Conservation (phyloP, 2,113 vertebrate species). For the Pica pica region DNA sequence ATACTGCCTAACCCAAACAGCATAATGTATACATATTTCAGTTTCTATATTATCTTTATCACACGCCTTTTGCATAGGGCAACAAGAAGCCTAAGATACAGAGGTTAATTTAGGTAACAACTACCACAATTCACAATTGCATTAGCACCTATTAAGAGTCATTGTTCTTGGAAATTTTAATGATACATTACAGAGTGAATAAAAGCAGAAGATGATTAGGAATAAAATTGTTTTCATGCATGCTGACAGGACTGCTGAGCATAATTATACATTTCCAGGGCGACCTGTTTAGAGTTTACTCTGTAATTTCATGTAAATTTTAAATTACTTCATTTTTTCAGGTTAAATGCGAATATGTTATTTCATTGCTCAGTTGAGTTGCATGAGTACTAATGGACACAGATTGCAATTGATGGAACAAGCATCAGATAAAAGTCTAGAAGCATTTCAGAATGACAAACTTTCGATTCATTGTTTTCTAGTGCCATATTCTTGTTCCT, state of each 20-base stretch:
- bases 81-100: slow-evolving; percentile 64
- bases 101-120: slow-evolving; percentile 81
- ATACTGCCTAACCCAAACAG: not conserved
- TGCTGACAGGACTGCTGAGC: slow-evolving; percentile 73
- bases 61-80: slow-evolving; percentile 46
- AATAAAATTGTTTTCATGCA: slow-evolving; percentile 75
- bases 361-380: slow-evolving; percentile 41
- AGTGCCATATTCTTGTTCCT: not conserved
- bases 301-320: slow-evolving; percentile 79
- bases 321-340: slow-evolving; percentile 64
- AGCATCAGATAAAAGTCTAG: not conserved
- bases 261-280: slow-evolving; percentile 76
- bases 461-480: not conserved
- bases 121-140: slow-evolving; percentile 76
- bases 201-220: slow-evolving; percentile 75
- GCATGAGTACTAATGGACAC: slow-evolving; percentile 36
- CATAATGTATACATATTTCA: slow-evolving; percentile 51
- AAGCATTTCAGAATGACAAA: not conserved
- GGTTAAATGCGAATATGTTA: slow-evolving; percentile 71
- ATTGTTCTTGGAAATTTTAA: slow-evolving; percentile 80
- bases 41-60: slow-evolving; percentile 60
- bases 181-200: slow-evolving; percentile 74
- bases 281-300: slow-evolving; percentile 76
- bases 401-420: not conserved
- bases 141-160: slow-evolving; percentile 79